Evolutionary conservation across 2,888 invertebrate species (phyloP), one percentile per base, ranked within the genome.

Genomic region (Anthrax anthrax): DNA sequence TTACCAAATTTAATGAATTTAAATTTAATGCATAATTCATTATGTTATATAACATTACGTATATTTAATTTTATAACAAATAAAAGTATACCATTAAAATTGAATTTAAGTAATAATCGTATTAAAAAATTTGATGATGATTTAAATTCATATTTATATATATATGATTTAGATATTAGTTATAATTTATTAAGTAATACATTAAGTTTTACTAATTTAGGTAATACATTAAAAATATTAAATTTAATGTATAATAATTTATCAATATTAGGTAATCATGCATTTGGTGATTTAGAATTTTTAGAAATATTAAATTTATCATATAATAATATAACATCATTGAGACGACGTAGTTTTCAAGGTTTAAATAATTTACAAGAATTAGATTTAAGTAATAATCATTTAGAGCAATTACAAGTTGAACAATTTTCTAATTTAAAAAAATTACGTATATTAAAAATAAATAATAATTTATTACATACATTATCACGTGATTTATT

Each of bases 401-500:
- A 74, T 37, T 76, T 91, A 51, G 76, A 78, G 19, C 82, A 84
- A 61, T 67, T 91, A 54, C 81, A 86, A 50, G 79, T 80, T 46
- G 84, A 83, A 58, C 86, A 86, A 63, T 89, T 87, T 69, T 78
- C 79, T 44, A 83, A 82, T 64, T 70, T 87, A 56, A 77, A 79
- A 54, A 81, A 79, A 55, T 67, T 89, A 47, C 72, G 86, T 48
- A 78, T 84, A 51, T 64, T 90, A 37, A 79, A 84, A 63, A 64
- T 90, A 50, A 76, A 79, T 52, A 74, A 76, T 49, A 89, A 89
- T 62, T 76, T 76, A 52, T 65, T 90, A 52, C 76, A 79, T 57
- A 76, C 84, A 13, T 67, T 89, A 37, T 82, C 86, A 0, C 75
- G 83, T 47, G 86, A 86, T 54, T 78, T 84, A 8, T 86, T 88